Conservation (phyloP, 2,797 vertebrate species). For the Scomberomorus guttatus region DNA sequence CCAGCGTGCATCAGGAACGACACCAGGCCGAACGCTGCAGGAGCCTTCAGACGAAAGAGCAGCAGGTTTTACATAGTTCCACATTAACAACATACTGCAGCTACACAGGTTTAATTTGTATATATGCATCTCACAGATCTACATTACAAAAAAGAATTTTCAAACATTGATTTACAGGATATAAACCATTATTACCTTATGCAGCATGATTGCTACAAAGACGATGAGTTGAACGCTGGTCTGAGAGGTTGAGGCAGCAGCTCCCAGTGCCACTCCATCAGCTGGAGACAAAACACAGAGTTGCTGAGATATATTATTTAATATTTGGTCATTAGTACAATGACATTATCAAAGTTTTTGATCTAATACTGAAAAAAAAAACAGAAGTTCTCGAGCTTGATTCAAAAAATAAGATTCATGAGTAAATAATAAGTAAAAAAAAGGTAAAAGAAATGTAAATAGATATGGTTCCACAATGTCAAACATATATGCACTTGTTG, state of each 20-base stretch:
- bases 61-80: not conserved
- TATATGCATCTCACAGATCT: not conserved
- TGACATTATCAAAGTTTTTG: not conserved
- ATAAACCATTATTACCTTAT: conserved; percentile 89
- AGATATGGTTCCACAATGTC: too few species aligned
- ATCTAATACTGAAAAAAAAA: not conserved
- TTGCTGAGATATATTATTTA: not conserved
- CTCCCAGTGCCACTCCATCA: conserved; percentile 96
- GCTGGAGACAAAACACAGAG: conserved; percentile 81
- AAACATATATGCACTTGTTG: too few species aligned
- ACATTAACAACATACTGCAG: not conserved
- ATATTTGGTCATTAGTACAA: not conserved
- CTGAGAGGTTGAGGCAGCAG: conserved; percentile 98
- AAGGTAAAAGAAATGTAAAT: not conserved
- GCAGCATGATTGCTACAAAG: conserved; percentile 99
- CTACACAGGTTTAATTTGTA: not conserved
- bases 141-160: not conserved
- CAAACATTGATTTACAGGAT: not conserved
- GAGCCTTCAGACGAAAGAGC: conserved; percentile 86
- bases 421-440: too few species aligned
- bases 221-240: conserved; percentile 99
- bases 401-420: too few species aligned
- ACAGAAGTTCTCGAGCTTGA: too few species aligned
- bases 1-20: conserved; percentile 99
- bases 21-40: conserved; percentile 97